Evolutionary conservation across 2,888 invertebrate species (phyloP).

Genomic region (Pristionchus maxplancki): DNA sequence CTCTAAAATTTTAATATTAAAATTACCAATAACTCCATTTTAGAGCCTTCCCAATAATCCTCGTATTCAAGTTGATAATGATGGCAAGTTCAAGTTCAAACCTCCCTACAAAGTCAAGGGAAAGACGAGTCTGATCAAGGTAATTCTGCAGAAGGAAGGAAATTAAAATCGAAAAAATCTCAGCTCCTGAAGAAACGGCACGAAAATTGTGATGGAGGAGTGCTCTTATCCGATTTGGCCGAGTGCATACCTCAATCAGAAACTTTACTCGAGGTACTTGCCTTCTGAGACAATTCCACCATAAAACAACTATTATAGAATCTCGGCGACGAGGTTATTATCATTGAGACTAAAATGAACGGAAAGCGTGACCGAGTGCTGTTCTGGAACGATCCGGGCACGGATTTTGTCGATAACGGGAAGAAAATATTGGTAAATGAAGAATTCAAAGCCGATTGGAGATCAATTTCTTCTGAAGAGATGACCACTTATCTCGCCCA

Average conservation of each 20-base stretch:
- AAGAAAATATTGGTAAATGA: too few species aligned
- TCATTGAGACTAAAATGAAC: constrained; percentile 73
- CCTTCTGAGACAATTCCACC: constrained; percentile 81
- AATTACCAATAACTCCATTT: neutral
- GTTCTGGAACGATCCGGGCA: constrained; percentile 75
- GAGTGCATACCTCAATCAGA: constrained; percentile 96
- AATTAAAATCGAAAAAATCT: constrained; percentile 54
- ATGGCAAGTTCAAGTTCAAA: constrained; percentile 83
- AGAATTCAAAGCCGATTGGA: neutral
- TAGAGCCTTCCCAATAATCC: constrained; percentile 64
- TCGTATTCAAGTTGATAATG: constrained; percentile 57
- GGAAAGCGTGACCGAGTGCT: constrained; percentile 75
- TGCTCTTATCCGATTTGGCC: constrained; percentile 93
- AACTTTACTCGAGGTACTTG: constrained; percentile 83
- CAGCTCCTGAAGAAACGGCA: constrained; percentile 91
- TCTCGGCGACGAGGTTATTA: constrained; percentile 66
- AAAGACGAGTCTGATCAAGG: neutral
- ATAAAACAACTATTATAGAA: constrained; percentile 73
- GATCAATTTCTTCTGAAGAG: neutral
- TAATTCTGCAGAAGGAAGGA: neutral
- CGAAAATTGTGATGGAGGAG: constrained; percentile 93
- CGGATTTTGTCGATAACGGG: too few species aligned
- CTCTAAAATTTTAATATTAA: neutral
- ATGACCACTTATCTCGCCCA: neutral
- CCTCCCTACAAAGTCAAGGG: constrained; percentile 94